These are phyloP conservation scores for Ancistrus triradiatus DNA, from an alignment of 2,113 vertebrate genomes.

Conservation along the genomic window DNA sequence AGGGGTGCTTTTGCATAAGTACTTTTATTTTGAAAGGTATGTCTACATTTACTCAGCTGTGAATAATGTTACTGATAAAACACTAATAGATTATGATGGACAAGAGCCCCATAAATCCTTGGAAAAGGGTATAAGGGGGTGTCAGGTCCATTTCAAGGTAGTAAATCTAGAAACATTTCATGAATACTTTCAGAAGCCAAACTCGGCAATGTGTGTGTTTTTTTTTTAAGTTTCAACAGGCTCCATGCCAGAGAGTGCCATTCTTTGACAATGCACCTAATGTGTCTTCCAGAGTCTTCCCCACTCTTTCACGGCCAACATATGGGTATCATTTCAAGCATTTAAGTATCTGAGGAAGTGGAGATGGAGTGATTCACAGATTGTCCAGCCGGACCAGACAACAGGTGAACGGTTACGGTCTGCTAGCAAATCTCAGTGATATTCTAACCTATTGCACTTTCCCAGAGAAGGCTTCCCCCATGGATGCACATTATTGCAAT, in stretches of 20 bases:
- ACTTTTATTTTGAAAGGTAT: too few species aligned
- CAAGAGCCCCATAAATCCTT: too few species aligned
- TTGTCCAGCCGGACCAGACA: slow-evolving; percentile 52
- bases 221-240: not conserved
- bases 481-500: slow-evolving; percentile 60
- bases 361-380: slow-evolving; percentile 32
- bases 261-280: not conserved
- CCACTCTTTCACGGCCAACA: slow-evolving; percentile 22
- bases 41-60: too few species aligned
- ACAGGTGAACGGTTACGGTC: slow-evolving; percentile 68
- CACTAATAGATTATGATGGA: too few species aligned
- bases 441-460: slow-evolving; percentile 75
- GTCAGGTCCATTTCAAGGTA: too few species aligned
- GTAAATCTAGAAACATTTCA: too few species aligned
- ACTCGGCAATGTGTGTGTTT: too few species aligned
- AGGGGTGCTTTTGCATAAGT: too few species aligned
- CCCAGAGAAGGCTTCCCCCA: slow-evolving; percentile 59
- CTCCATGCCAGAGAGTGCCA: not conserved
- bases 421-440: slow-evolving; percentile 64
- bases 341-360: slow-evolving; percentile 38
- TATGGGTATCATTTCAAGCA: slow-evolving; percentile 42
- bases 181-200: too few species aligned
- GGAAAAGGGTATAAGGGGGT: too few species aligned
- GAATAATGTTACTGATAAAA: too few species aligned
- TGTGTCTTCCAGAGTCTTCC: slow-evolving; percentile 5